Evolutionary conservation across 2,797 vertebrate genomes (phyloP).

Genomic region (Poeciliopsis paucimaculata): DNA sequence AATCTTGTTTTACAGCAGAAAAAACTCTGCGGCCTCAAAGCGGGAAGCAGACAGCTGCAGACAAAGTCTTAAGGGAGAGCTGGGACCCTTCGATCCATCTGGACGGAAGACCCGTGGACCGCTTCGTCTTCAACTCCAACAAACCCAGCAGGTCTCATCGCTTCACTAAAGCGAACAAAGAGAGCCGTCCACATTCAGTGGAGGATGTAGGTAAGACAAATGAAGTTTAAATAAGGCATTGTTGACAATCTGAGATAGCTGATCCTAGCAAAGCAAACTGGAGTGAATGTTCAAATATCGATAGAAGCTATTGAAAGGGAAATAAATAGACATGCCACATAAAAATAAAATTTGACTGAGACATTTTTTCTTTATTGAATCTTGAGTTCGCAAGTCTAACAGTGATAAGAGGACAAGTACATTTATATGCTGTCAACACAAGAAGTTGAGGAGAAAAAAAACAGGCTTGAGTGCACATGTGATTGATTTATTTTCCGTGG

Average conservation of each 20-base stretch:
- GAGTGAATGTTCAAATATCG: background rate
- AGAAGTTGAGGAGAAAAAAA: slow-evolving; percentile 61
- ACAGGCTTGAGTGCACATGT: slow-evolving; percentile 24
- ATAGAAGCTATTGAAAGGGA: slow-evolving; percentile 23
- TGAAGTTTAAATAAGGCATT: background rate
- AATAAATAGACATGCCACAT: slow-evolving; percentile 31
- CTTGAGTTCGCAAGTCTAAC: slow-evolving; percentile 77
- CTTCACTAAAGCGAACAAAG: slow-evolving; percentile 75
- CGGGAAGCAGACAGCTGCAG: slow-evolving; percentile 79
- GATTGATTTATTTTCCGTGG: slow-evolving; percentile 28
- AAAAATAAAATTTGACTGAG: slow-evolving; percentile 46
- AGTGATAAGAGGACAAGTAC: slow-evolving; percentile 73
- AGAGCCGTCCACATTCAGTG: slow-evolving; percentile 73
- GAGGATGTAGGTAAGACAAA: slow-evolving; percentile 84
- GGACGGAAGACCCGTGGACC: slow-evolving; percentile 77
- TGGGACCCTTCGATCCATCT: slow-evolving; percentile 83
- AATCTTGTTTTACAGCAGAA: slow-evolving; percentile 71
- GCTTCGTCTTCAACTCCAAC: slow-evolving; percentile 81
- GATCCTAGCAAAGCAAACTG: background rate
- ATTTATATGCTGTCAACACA: slow-evolving; percentile 72
- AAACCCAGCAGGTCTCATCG: slow-evolving; percentile 83
- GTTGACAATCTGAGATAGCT: slow-evolving; percentile 1
- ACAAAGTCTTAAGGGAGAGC: slow-evolving; percentile 77
- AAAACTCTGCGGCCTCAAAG: slow-evolving; percentile 79
- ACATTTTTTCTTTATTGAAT: slow-evolving; percentile 61